Conservation (phyloP, 1,140 invertebrate genomes). For the Onthophagus taurus region DNA sequence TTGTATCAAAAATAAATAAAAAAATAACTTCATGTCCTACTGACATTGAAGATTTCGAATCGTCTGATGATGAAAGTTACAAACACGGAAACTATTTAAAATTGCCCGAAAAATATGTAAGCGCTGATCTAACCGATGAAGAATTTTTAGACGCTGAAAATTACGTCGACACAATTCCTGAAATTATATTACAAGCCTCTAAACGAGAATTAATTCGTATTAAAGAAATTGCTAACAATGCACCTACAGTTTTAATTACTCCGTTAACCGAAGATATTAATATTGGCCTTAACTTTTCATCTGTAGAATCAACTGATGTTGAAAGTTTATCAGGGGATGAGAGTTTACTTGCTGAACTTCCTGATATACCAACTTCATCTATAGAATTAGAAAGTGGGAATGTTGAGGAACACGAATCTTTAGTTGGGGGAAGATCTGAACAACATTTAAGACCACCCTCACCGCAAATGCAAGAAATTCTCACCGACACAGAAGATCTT, state of each 20-base stretch:
- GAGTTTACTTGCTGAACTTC: constrained; percentile 3
- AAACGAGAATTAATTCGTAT: constrained; percentile 40
- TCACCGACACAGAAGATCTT: constrained; percentile 46
- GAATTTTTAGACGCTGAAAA: constrained; percentile 14
- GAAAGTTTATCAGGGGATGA: constrained; percentile 23
- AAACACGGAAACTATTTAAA: not conserved
- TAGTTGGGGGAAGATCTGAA: not conserved
- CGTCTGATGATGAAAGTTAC: constrained; percentile 35
- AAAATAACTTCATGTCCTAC: too few relatives aligned
- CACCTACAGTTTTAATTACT: constrained; percentile 39
- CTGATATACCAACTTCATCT: not conserved
- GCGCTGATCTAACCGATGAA: constrained; percentile 10
- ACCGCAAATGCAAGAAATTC: constrained; percentile 18
- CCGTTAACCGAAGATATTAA: constrained; percentile 37
- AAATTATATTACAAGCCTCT: constrained; percentile 36
- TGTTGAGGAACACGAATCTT: not conserved
- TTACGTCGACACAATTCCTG: constrained; percentile 14
- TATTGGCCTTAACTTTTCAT: constrained; percentile 31
- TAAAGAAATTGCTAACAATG: constrained; percentile 39
- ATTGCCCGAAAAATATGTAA: not conserved
- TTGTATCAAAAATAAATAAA: too few relatives aligned
- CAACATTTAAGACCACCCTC: not conserved
- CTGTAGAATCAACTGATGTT: constrained; percentile 20
- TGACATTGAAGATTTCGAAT: constrained; percentile 42
- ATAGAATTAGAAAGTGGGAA: constrained; percentile 6